Evolutionary conservation across 2,797 vertebrate species (phyloP), one percentile per base, ranked within the genome.

Genomic region (Gobio occitaniae): DNA sequence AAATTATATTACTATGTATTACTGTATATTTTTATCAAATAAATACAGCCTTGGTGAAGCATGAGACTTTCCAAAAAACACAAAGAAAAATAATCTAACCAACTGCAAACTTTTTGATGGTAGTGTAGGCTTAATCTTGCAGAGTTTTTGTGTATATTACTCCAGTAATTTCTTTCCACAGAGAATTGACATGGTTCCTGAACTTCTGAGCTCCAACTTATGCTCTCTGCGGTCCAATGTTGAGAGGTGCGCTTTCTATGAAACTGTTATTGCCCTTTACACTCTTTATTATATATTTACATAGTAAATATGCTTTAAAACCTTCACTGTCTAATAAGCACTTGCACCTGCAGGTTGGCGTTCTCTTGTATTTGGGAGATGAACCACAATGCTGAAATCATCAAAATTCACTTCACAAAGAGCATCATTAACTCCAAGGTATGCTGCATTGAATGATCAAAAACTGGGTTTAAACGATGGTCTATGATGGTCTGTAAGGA

Each of bases 281-380:
- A 16, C 54, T 41, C 50, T 66, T 48, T 65, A 63, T 78, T 74
- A 12, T 56, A 17, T 48, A 50, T 17, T 25, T 71, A 19, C 86
- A 80, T 88, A 82, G 6, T 19, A 25, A 61, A 79, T 17, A 59
- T 87, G 61, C 21, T 48, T 47, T 19, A 17, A 47, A 78, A 44
- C 8, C 6, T 80, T 29, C 44, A n/a, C 17, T 72, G 16, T 68
- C 77, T 41, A 38, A 74, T 82, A 12, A 78, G 19, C 25, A 29
- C 16, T 61, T 85, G 13, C 79, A 17, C 88, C 10, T 66, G 38
- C 78, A 99, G 97, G 89, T 88, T 99, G 89, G 96, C 98, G 12
- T 99, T 99, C 95, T 99, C 98, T 0, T 99, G 97, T 90, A 98
- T 99, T 92, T 99, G 98, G 98, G 98, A 99, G 94, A 94, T 99